phyloP scores from a whole-genome alignment of 2,113 vertebrate genomes.

The Scatophagus argus region DNA sequence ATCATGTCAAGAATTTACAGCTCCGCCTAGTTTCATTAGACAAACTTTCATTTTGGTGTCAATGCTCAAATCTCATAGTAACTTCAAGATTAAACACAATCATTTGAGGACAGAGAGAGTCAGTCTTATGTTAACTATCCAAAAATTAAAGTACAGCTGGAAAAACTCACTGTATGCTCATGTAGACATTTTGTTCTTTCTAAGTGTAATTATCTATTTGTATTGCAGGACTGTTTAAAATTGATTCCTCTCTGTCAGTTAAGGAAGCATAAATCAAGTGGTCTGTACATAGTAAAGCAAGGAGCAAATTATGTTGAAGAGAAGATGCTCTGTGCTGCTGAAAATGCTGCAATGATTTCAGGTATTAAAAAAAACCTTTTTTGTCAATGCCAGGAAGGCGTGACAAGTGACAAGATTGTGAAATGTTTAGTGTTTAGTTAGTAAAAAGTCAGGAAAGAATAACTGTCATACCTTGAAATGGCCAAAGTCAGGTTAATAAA shows the following conservation, averaged over 20 bases:
- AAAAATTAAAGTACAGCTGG: constrained; percentile 37
- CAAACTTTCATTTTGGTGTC: constrained; percentile 31
- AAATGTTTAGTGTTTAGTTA: constrained; percentile 44
- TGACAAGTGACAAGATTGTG: constrained; percentile 68
- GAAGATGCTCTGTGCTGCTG: constrained; percentile 54
- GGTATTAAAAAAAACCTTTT: constrained; percentile 54
- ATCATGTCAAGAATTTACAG: constrained; percentile 39
- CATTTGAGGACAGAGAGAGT: constrained; percentile 34
- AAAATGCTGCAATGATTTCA: constrained; percentile 82
- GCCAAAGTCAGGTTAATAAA: constrained; percentile 64
- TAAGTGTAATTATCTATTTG: constrained; percentile 74
- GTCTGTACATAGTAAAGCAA: constrained; percentile 70
- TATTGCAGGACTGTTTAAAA: constrained; percentile 64
- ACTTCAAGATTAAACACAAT: constrained; percentile 52
- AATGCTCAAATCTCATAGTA: constrained; percentile 23
- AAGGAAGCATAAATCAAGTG: constrained; percentile 72
- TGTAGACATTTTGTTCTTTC: constrained; percentile 61
- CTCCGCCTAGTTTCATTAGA: constrained; percentile 46
- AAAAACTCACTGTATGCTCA: constrained; percentile 48
- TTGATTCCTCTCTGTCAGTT: constrained; percentile 54
- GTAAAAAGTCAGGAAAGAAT: constrained; percentile 37
- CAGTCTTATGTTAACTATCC: constrained; percentile 31
- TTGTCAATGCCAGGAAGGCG: constrained; percentile 48
- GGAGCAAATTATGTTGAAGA: constrained; percentile 48
- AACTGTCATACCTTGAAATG: constrained; percentile 54